Conservation (phyloP, 2,113 vertebrate species). For the Perca flavescens region DNA sequence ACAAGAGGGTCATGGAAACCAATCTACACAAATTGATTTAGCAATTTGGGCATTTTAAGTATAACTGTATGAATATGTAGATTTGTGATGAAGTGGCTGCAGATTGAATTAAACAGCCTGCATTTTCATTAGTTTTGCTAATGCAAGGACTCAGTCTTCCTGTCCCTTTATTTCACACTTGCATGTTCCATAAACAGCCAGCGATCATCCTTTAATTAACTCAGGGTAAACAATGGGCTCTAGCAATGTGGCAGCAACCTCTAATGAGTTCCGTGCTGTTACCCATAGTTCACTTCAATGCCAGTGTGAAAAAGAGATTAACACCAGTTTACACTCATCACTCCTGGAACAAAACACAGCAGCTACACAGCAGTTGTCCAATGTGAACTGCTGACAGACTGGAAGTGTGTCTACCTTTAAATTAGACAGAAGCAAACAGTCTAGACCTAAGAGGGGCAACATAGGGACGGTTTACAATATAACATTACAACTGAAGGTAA, state of each 20-base stretch:
- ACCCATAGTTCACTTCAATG: constrained; percentile 21
- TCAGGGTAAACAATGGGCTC: constrained; percentile 53
- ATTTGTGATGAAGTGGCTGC: neutral
- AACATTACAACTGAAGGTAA: neutral
- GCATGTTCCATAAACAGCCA: constrained; percentile 27
- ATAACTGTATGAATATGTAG: neutral
- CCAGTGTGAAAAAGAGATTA: constrained; percentile 42
- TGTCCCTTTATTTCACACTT: constrained; percentile 8
- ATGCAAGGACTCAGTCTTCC: neutral
- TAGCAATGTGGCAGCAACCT: constrained; percentile 23
- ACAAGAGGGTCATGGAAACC: neutral
- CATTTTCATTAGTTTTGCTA: constrained; percentile 8
- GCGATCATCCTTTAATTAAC: constrained; percentile 63
- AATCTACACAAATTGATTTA: neutral
- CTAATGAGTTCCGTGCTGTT: constrained; percentile 39
- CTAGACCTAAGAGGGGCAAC: neutral
- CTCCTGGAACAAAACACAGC: constrained; percentile 16
- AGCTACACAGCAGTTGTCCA: neutral
- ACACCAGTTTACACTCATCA: constrained; percentile 44
- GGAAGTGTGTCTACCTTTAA: constrained; percentile 10
- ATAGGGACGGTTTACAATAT: neutral
- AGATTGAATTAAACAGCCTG: neutral
- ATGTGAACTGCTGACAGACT: neutral
- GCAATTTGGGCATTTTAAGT: neutral
- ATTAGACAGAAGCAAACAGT: constrained; percentile 6